These are phyloP conservation scores for Mizuhopecten yessoensis DNA, from an alignment of 1,140 invertebrate genomes.

Conservation along the genomic window DNA sequence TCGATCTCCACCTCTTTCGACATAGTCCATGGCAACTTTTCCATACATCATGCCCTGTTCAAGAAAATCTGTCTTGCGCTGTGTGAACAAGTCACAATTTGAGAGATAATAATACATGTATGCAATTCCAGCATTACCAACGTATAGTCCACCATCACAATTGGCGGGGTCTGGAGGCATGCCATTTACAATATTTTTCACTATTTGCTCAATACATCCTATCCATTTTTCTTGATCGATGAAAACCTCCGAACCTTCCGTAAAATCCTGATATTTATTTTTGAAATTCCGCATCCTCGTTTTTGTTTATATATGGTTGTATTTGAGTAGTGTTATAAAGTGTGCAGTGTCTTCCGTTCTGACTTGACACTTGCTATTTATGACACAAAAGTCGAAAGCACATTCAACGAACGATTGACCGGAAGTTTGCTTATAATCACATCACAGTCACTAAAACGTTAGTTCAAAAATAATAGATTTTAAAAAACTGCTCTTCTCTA, in stretches of 20 bases:
- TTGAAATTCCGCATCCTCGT: slow-evolving; percentile 78
- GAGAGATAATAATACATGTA: slow-evolving; percentile 84
- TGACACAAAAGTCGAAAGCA: not conserved
- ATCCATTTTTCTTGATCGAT: slow-evolving; percentile 73
- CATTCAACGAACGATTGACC: not conserved
- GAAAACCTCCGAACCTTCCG: slow-evolving; percentile 60
- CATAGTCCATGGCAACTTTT: slow-evolving; percentile 74
- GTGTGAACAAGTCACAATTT: slow-evolving; percentile 71
- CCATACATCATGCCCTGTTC: slow-evolving; percentile 79
- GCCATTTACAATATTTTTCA: slow-evolving; percentile 67
- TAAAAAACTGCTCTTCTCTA: too few relatives aligned
- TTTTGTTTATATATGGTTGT: too few relatives aligned
- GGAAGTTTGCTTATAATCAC: not conserved
- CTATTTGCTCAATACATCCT: slow-evolving; percentile 61
- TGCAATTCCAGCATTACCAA: slow-evolving; percentile 84
- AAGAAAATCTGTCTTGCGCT: slow-evolving; percentile 74
- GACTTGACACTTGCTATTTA: not conserved
- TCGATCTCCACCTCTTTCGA: slow-evolving; percentile 52
- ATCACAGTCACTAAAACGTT: not conserved
- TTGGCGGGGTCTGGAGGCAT: slow-evolving; percentile 73
- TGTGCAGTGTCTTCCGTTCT: too few relatives aligned
- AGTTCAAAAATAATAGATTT: not conserved
- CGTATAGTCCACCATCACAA: slow-evolving; percentile 84
- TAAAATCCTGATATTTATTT: slow-evolving; percentile 79
- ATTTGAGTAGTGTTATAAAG: too few relatives aligned